Evolutionary conservation across 2,797 vertebrate genomes (phyloP).

Genomic region (Muscicapa comitata): DNA sequence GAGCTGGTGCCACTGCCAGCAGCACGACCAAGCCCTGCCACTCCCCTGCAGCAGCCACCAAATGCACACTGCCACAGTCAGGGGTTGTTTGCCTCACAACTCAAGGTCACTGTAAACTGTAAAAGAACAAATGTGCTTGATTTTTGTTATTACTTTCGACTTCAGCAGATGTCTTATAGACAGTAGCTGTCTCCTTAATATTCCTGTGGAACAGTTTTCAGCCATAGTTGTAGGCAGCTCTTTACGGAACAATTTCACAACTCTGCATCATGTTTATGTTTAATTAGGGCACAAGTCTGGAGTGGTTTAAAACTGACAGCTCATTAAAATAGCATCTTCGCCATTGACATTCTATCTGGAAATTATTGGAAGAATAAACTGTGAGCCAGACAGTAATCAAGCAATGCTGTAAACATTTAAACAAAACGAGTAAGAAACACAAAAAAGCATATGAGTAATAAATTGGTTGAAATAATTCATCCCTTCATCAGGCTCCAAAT

Average conservation of each 20-base stretch:
- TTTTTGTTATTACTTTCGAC: not conserved
- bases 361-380: not conserved
- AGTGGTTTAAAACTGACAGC: not conserved
- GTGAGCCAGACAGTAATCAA: not conserved
- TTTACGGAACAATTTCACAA: not conserved
- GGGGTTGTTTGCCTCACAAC: not conserved
- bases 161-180: not conserved
- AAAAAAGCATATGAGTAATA: fast-evolving
- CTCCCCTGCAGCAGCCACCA: fast-evolving
- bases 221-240: not conserved
- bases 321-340: not conserved
- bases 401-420: not conserved
- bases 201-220: not conserved
- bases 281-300: not conserved
- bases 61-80: not conserved
- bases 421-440: not conserved
- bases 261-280: not conserved
- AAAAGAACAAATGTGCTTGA: not conserved
- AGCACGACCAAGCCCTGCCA: fast-evolving
- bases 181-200: slow-evolving; percentile 1
- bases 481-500: not conserved
- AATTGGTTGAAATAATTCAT: not conserved
- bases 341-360: not conserved
- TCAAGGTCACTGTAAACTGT: not conserved
- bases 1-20: not conserved